Conservation (phyloP, 2,888 invertebrate genomes). For the Drosophila subsilvestris region DNA sequence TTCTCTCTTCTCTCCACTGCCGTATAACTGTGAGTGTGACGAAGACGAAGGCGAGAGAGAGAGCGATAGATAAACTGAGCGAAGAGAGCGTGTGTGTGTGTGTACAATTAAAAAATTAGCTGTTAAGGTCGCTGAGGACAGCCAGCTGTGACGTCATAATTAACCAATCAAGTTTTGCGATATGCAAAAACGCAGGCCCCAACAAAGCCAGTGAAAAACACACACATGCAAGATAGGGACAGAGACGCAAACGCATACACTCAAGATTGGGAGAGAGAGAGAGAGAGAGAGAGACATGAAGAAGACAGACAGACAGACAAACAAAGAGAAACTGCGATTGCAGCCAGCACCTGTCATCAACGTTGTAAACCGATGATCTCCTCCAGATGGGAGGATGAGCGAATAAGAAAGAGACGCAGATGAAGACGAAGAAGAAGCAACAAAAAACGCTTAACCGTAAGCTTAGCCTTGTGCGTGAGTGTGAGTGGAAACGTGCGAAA, state of each 20-base stretch:
- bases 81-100: neutral
- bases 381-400: neutral
- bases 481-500: conserved; percentile 67
- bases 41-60: conserved; percentile 8
- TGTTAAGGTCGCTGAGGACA: conserved; percentile 48
- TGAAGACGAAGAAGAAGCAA: conserved; percentile 21
- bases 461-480: conserved; percentile 19
- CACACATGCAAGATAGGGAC: conserved; percentile 11
- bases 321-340: conserved; percentile 18
- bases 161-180: neutral
- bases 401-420: conserved; percentile 4
- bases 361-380: conserved; percentile 48
- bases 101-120: conserved; percentile 51
- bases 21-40: neutral
- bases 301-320: neutral
- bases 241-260: neutral
- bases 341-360: conserved; percentile 62
- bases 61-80: conserved; percentile 23
- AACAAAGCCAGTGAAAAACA: conserved; percentile 15
- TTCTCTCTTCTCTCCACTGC: neutral
- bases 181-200: conserved; percentile 7
- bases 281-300: neutral
- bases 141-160: conserved; percentile 40
- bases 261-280: neutral
- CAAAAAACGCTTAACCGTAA: conserved; percentile 62